Conservation (phyloP, 2,797 vertebrate genomes). For the Choloepus didactylus region DNA sequence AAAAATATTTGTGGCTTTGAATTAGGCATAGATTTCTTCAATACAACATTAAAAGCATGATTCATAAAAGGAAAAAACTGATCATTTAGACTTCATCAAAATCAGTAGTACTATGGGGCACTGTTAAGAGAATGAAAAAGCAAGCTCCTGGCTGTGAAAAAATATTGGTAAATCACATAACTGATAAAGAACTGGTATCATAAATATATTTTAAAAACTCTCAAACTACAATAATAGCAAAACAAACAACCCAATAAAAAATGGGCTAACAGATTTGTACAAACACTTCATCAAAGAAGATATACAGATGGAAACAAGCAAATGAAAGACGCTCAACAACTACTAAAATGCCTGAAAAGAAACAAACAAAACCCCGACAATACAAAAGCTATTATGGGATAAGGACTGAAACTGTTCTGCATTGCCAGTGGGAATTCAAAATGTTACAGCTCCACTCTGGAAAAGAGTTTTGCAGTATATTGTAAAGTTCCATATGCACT, state of each 20-base stretch:
- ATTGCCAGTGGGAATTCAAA: background rate
- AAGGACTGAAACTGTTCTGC: fast-evolving
- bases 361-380: background rate
- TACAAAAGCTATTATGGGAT: too few species aligned
- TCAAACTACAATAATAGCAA: background rate
- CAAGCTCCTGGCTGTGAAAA: background rate
- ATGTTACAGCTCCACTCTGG: background rate
- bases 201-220: background rate
- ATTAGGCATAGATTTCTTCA: background rate
- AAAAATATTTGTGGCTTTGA: background rate
- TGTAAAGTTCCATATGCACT: background rate
- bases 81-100: background rate
- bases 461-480: background rate
- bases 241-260: background rate
- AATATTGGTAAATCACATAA: background rate
- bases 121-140: background rate
- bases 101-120: background rate
- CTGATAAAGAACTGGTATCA: background rate
- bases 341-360: background rate
- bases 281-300: background rate
- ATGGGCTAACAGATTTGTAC: background rate
- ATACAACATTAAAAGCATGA: background rate
- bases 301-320: too few species aligned
- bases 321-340: background rate
- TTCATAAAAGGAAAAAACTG: background rate